A percentile compares a stretch with the other conserved stretches of the same genome.
Evolutionary conservation across 2,113 vertebrate species (phyloP).

Genomic region (Pelecanus crispus): DNA sequence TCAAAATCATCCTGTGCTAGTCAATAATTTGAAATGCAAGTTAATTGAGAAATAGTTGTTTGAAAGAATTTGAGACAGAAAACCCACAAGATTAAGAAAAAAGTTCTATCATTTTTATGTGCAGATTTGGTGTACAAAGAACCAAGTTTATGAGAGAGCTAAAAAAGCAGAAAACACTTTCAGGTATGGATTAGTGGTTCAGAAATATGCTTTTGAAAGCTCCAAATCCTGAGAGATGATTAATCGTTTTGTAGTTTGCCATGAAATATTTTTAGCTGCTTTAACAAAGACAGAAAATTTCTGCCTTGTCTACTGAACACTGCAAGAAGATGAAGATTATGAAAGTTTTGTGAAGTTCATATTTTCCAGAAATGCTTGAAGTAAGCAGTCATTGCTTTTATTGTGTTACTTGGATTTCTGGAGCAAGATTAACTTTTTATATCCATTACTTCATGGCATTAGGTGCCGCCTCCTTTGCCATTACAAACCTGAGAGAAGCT

Average conservation of each 20-base stretch:
- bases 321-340: not conserved
- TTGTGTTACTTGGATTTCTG: not conserved
- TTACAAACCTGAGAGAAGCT: not conserved
- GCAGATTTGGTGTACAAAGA: not conserved
- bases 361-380: not conserved
- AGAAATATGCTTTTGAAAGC: not conserved
- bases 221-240: not conserved
- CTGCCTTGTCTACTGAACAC: not conserved
- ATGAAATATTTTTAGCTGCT: not conserved
- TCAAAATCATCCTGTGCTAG: not conserved
- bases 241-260: not conserved
- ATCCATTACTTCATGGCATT: not conserved
- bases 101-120: fast-evolving
- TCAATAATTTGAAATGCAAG: not conserved
- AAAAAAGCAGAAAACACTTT: not conserved
- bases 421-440: not conserved
- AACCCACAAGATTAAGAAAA: not conserved
- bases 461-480: not conserved
- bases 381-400: not conserved
- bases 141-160: not conserved
- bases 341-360: not conserved
- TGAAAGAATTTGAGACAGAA: not conserved
- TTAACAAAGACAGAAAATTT: not conserved
- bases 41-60: not conserved
- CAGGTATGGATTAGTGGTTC: not conserved